Conservation (phyloP, 2,888 invertebrate genomes). For the Ernsta delagoae region DNA sequence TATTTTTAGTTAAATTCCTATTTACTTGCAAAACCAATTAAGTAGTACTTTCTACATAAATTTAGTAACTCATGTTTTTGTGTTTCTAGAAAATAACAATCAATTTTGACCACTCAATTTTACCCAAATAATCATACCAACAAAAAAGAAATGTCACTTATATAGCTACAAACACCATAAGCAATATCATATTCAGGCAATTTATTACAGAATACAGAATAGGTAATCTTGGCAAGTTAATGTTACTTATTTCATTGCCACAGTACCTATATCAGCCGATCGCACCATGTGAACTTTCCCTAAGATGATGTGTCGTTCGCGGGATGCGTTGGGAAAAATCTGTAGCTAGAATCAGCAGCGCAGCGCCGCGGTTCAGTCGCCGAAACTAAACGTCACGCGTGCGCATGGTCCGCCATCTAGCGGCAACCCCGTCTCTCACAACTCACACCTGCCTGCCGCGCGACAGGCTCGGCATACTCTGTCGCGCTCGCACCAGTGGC, state of each 20-base stretch:
- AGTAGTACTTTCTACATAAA: no score
- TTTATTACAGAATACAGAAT: no score
- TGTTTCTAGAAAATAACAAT: no score
- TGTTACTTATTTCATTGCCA: background rate
- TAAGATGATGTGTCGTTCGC: slow-evolving; percentile 65
- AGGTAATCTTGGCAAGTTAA: no score
- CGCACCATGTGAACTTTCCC: slow-evolving; percentile 60
- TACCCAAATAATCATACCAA: no score
- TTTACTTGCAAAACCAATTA: no score
- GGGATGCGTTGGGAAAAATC: slow-evolving; percentile 81
- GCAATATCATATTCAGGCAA: no score
- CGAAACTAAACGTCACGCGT: slow-evolving; percentile 75
- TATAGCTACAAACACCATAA: no score
- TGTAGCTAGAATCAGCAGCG: slow-evolving; percentile 80
- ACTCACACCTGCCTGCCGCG: slow-evolving; percentile 63
- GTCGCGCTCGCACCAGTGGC: slow-evolving; percentile 81
- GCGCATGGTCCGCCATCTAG: slow-evolving; percentile 70
- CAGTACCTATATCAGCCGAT: background rate
- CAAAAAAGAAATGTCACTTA: no score
- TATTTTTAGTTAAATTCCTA: no score
- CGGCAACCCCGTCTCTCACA: slow-evolving; percentile 49
- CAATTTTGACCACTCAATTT: no score
- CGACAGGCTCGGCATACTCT: slow-evolving; percentile 58
- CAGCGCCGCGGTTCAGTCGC: slow-evolving; percentile 80
- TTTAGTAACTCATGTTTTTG: no score